phyloP scores from a whole-genome alignment of 2,888 invertebrate genomes.

The Gastrophysa polygoni region DNA sequence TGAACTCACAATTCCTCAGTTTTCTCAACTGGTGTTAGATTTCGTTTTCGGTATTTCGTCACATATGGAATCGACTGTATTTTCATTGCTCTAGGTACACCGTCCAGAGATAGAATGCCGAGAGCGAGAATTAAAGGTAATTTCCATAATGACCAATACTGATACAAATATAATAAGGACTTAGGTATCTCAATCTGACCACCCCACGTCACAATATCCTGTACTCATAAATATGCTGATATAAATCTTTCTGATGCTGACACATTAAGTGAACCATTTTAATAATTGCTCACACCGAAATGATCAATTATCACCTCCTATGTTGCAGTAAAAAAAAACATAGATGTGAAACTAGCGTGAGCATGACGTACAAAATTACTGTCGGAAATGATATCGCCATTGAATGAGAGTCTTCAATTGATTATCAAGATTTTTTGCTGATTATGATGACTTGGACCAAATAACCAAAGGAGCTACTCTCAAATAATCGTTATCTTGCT shows the following conservation, averaged over 20 bases:
- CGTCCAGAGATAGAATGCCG: neutral
- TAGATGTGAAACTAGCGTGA: neutral
- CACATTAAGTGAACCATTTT: neutral
- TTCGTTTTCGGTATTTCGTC: no score
- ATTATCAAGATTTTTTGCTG: no score
- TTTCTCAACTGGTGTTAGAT: no score
- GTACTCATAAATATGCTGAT: neutral
- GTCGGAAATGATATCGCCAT: no score
- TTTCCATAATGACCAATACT: neutral
- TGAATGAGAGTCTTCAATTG: no score
- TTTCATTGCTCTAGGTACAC: no score
- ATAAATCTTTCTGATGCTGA: neutral
- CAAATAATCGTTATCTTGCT: no score
- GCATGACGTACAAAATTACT: no score
- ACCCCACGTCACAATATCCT: slow-evolving; percentile 1
- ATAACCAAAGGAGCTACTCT: no score
- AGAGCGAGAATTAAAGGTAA: neutral
- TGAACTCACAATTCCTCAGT: no score
- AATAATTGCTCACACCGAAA: neutral
- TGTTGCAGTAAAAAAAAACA: neutral
- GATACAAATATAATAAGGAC: neutral
- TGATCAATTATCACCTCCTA: slow-evolving; percentile 1
- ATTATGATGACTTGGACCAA: no score
- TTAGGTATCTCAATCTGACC: neutral
- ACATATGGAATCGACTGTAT: neutral